Conservation (phyloP, 2,888 invertebrate species). For the Thymelicus sylvestris region DNA sequence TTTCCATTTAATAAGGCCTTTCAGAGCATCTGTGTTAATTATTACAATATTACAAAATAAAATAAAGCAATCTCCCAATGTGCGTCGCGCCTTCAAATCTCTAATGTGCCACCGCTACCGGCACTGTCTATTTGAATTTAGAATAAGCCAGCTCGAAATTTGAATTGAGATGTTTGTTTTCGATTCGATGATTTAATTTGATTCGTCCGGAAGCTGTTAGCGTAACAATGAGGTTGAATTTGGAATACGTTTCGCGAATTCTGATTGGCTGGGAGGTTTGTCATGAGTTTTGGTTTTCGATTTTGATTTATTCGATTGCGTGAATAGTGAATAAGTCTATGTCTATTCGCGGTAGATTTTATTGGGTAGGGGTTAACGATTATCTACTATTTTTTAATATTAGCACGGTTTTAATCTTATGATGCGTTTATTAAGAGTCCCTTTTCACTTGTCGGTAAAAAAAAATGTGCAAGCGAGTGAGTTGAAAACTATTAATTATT, state of each 20-base stretch:
- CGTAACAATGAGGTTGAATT: constrained; percentile 50
- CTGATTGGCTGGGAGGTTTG: constrained; percentile 36
- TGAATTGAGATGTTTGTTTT: constrained; percentile 76
- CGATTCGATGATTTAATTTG: constrained; percentile 68
- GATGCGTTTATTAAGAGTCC: too few relatives aligned
- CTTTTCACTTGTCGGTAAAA: too few relatives aligned
- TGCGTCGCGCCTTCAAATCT: constrained; percentile 52
- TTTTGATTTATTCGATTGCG: constrained; percentile 15
- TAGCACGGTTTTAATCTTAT: too few relatives aligned
- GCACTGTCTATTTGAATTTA: constrained; percentile 75
- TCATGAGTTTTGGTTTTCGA: constrained; percentile 32
- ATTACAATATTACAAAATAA: neutral
- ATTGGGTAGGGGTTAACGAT: too few relatives aligned
- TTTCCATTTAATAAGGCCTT: too few relatives aligned
- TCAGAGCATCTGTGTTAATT: too few relatives aligned
- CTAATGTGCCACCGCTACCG: constrained; percentile 63
- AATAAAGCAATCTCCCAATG: constrained; percentile 39
- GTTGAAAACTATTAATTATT: too few relatives aligned
- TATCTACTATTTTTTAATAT: too few relatives aligned
- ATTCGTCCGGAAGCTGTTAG: constrained; percentile 53
- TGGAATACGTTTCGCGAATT: constrained; percentile 42
- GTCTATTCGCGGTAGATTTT: too few relatives aligned
- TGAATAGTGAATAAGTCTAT: neutral
- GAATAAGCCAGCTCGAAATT: constrained; percentile 74
- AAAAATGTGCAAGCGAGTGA: too few relatives aligned